These are phyloP conservation scores for Macrobrachium nipponense DNA, from an alignment of 1,140 invertebrate genomes.

Conservation along the genomic window DNA sequence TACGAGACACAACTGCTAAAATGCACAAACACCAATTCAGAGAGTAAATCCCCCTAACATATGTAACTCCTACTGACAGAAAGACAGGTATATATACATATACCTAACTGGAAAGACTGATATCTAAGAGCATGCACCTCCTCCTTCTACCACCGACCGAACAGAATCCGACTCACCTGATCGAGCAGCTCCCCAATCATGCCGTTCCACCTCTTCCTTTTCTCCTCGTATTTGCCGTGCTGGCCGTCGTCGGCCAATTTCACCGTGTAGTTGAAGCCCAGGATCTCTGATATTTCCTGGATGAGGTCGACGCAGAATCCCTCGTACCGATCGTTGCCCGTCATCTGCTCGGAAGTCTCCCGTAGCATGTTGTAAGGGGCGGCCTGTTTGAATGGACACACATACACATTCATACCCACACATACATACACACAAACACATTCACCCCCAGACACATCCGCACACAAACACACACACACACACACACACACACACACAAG, in stretches of 20 bases:
- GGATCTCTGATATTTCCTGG: constrained; percentile 84
- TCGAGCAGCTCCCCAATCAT: constrained; percentile 93
- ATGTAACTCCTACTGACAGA: too few relatives aligned
- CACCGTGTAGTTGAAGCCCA: constrained; percentile 92
- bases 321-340: constrained; percentile 64
- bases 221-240: constrained; percentile 83
- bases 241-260: constrained; percentile 83
- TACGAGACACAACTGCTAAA: too few relatives aligned
- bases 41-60: too few relatives aligned
- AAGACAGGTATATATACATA: too few relatives aligned
- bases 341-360: constrained; percentile 59
- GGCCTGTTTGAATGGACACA: constrained; percentile 74
- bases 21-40: too few relatives aligned
- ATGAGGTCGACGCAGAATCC: constrained; percentile 87
- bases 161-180: constrained; percentile 72
- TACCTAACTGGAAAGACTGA: too few relatives aligned
- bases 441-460: too few relatives aligned
- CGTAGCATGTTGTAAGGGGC: constrained; percentile 89
- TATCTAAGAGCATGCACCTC: too few relatives aligned
- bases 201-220: constrained; percentile 91
- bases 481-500: constrained; percentile 4
- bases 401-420: background rate
- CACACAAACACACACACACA: background rate
- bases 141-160: too few relatives aligned
- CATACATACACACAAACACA: background rate